A percentile compares a stretch with the other conserved stretches of the same genome.
Conservation (phyloP, 2,113 vertebrate species). For the Rhea americana region DNA sequence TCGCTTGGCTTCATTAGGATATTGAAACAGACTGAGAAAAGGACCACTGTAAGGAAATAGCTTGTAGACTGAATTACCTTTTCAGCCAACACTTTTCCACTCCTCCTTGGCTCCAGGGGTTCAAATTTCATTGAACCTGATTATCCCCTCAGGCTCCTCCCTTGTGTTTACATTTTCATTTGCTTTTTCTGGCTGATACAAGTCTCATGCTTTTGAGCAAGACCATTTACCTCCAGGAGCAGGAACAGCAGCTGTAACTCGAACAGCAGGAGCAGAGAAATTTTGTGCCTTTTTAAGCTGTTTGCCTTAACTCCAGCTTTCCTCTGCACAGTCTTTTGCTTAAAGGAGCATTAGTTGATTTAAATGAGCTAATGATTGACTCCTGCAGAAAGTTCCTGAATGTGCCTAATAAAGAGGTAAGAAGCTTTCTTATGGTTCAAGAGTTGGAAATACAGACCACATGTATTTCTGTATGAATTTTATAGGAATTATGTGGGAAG, state of each 20-base stretch:
- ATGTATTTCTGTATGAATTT: neutral
- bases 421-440: conserved; percentile 1
- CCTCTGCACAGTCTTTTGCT: neutral
- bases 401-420: conserved; percentile 48
- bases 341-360: neutral
- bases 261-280: neutral
- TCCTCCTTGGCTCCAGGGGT: conserved; percentile 60
- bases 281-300: neutral
- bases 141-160: conserved; percentile 71
- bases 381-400: neutral
- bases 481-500: neutral
- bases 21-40: neutral
- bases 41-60: neutral
- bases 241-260: neutral
- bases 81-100: neutral
- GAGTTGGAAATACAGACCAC: neutral
- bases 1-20: neutral
- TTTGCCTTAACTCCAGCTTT: neutral
- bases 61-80: neutral
- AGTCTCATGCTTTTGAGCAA: conserved; percentile 65
- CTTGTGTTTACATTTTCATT: conserved; percentile 85
- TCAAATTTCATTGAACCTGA: conserved; percentile 79
- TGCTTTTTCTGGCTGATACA: conserved; percentile 79
- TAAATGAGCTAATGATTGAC: neutral
- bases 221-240: conserved; percentile 67